Percentiles rank a stretch among this genome's conserved stretches.
phyloP scores from a whole-genome alignment of 2,113 vertebrate genomes.

The Clarias macrocephalus region DNA sequence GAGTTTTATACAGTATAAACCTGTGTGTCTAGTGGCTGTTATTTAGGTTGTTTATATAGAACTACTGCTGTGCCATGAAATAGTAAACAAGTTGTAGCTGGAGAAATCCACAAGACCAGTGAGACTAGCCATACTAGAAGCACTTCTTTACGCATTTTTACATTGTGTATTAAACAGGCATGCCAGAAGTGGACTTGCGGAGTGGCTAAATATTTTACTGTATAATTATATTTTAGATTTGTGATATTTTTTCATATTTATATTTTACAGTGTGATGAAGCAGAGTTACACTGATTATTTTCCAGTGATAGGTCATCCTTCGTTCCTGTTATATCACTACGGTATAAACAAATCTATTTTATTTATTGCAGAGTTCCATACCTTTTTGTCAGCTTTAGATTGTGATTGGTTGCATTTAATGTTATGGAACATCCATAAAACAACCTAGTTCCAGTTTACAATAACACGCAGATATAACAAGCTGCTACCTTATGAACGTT shows the following conservation, averaged over 20 bases:
- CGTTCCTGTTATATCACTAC: not conserved
- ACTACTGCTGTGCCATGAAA: not conserved
- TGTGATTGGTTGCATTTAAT: not conserved
- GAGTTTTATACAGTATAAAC: not conserved
- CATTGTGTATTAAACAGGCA: not conserved
- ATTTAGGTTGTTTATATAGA: slow-evolving; percentile 29
- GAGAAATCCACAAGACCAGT: not conserved
- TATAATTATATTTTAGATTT: too few species aligned
- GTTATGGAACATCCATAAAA: not conserved
- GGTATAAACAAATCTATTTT: not conserved
- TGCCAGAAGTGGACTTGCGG: not conserved
- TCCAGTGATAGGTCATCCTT: not conserved
- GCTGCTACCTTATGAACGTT: not conserved
- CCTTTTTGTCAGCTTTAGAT: not conserved
- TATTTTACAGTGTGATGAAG: not conserved
- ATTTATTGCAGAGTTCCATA: not conserved
- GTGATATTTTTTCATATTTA: not conserved
- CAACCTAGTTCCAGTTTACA: not conserved
- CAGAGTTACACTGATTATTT: not conserved
- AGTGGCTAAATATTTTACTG: not conserved
- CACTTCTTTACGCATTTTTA: not conserved
- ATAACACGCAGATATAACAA: not conserved
- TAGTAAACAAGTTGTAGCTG: not conserved
- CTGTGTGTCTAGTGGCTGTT: slow-evolving; percentile 5
- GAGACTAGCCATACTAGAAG: not conserved